These are phyloP conservation scores for Mohoua ochrocephala DNA, from an alignment of 2,113 vertebrate genomes.

Conservation along the genomic window DNA sequence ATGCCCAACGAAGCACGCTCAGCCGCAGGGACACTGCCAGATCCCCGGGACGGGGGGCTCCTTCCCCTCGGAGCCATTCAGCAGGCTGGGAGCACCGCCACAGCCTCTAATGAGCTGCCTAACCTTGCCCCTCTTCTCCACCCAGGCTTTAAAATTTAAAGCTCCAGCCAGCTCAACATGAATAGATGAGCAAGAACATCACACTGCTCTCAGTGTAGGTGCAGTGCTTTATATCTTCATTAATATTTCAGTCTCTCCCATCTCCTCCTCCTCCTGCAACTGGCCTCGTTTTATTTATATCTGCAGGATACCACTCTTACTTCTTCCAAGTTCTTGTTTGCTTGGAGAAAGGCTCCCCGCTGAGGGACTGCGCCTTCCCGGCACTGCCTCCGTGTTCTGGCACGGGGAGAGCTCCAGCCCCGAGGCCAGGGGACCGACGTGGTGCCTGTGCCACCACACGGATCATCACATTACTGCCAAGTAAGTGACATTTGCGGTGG, in stretches of 20 bases:
- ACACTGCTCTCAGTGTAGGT: constrained; percentile 52
- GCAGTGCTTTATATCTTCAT: constrained; percentile 71
- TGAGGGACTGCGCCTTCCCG: not conserved
- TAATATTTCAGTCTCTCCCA: constrained; percentile 71
- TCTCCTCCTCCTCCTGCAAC: constrained; percentile 59
- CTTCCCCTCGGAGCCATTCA: not conserved
- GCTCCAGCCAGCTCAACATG: constrained; percentile 29
- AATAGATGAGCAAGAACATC: constrained; percentile 61
- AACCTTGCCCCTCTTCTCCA: constrained; percentile 35
- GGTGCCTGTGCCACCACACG: not conserved
- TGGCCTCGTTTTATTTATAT: constrained; percentile 61
- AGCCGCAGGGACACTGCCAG: fast-evolving
- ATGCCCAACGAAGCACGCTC: not conserved
- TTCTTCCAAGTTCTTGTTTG: not conserved
- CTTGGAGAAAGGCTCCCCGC: not conserved
- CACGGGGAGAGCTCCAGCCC: not conserved
- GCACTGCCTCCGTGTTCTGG: not conserved
- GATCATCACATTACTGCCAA: not conserved
- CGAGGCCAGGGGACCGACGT: fast-evolving
- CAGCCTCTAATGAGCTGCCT: constrained; percentile 17
- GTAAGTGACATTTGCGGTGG: not conserved
- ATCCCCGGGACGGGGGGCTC: not conserved
- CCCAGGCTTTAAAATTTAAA: constrained; percentile 60
- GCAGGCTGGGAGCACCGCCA: not conserved
- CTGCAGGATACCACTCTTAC: constrained; percentile 32